Conservation (phyloP, 2,113 vertebrate species). For the Nothocercus nigrocapillus region DNA sequence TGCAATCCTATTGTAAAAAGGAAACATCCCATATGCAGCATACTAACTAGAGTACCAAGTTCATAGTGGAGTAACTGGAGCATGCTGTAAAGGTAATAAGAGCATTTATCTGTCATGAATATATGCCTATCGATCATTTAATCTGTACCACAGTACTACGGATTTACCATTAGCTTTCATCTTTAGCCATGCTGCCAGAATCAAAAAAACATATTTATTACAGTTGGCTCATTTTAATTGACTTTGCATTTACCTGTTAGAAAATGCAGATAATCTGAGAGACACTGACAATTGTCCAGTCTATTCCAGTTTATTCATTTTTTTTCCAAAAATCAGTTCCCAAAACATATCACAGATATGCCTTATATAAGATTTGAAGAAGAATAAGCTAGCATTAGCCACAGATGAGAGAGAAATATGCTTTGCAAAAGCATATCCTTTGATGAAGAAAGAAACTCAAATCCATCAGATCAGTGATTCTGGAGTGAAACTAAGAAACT, state of each 20-base stretch:
- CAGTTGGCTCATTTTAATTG: conserved; percentile 43
- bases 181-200: conserved; percentile 38
- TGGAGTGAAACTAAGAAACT: conserved; percentile 22
- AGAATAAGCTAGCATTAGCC: conserved; percentile 24
- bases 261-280: conserved; percentile 25
- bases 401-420: not conserved
- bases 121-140: conserved; percentile 38
- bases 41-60: not conserved
- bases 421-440: not conserved
- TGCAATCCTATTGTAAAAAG: not conserved
- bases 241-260: conserved; percentile 17
- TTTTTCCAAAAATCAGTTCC: accelerated
- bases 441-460: not conserved
- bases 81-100: conserved; percentile 15
- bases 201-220: conserved; percentile 42
- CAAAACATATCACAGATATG: not conserved
- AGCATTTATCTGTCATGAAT: conserved; percentile 40
- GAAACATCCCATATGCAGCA: not conserved
- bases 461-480: conserved; percentile 33
- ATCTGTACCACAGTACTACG: conserved; percentile 32
- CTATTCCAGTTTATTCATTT: conserved; percentile 24
- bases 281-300: conserved; percentile 8
- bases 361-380: conserved; percentile 15
- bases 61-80: not conserved
- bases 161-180: conserved; percentile 55